Base-by-base conservation (phyloP, 1,140 invertebrate genomes). In the Formica selysi region DNA sequence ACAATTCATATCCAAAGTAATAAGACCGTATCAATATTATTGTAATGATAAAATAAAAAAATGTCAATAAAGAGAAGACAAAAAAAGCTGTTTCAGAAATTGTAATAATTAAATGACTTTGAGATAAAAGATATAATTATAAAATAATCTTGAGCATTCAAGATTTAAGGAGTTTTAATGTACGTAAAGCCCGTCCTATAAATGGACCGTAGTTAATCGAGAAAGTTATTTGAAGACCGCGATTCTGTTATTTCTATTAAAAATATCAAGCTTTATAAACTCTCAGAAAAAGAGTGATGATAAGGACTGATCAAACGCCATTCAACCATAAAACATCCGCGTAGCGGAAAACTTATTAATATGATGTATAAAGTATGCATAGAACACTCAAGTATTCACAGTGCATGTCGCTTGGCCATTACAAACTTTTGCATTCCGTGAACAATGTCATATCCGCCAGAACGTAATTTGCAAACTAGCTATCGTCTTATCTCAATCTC, bases 331-430 rank as follows among this genome's bases (percentile, higher is more conserved):
- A 61, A 57, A 44, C 38, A 51, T 36, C 22, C 11, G 11, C 22
- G 22, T 1, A 80, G 22, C 48, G 3, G 26, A 48, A 36, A 62
- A 61, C 54, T 61, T 83, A 48, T 62, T 74, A 83, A 74, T 44
- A 32, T 36, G 13, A 81, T 73, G 26, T 54, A 59, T 74, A 48
- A 74, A 62, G 16, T 74, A 74, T 83, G 38, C 68, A 83, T 48
- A 13, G 54, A 73, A 48, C 38, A 36, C 41, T 74, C 54, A 61
- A 22, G 68, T 62, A 61, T 74, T 73, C 51, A 73, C 41, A 32
- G 7, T 13, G 36, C 54, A 73, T 59, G 38, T 26, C 65, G 36
- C 68, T 19, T 51, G 41, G 26, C 36, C 41, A 48, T 83, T 61
- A 61, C n/a, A 11, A 83, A 83, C 51, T 83, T 81, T 74, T 61